Evolutionary conservation across 2,797 vertebrate genomes (phyloP).

Genomic region (Cirrhinus mrigala): DNA sequence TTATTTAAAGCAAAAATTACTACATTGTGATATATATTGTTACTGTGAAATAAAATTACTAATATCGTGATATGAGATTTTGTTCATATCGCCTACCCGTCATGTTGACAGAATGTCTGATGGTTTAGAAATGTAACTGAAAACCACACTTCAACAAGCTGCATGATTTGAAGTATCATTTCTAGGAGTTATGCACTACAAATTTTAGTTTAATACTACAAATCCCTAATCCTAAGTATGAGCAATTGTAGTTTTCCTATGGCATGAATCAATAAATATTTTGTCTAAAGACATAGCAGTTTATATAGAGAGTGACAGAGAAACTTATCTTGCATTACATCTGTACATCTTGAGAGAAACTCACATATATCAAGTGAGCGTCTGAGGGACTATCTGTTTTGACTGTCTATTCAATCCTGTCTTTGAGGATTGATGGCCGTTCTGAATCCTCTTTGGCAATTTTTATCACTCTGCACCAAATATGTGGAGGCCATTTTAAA

Average conservation of each 20-base stretch:
- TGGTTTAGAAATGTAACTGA: not conserved
- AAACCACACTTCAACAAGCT: not conserved
- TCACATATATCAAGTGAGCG: slow-evolving; percentile 15
- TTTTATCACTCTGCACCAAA: slow-evolving; percentile 31
- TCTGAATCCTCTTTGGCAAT: slow-evolving; percentile 27
- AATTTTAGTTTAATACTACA: not conserved
- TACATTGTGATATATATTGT: no score
- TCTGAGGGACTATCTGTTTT: slow-evolving; percentile 37
- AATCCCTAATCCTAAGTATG: not conserved
- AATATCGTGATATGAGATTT: no score
- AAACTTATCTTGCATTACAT: slow-evolving; percentile 31
- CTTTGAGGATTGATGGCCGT: slow-evolving; percentile 25
- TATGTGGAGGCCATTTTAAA: slow-evolving; percentile 38
- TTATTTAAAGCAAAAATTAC: no score
- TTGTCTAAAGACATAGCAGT: not conserved
- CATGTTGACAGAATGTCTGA: not conserved
- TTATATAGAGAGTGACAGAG: not conserved
- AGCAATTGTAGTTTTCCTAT: not conserved
- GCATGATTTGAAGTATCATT: not conserved
- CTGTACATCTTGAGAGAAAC: slow-evolving; percentile 25
- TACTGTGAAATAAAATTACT: no score
- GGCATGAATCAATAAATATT: slow-evolving; percentile 6
- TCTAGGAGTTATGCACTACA: not conserved
- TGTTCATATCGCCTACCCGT: no score
- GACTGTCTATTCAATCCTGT: slow-evolving; percentile 29